Evolutionary conservation across 2,797 vertebrate species (phyloP).

Genomic region (Vultur gryphus): DNA sequence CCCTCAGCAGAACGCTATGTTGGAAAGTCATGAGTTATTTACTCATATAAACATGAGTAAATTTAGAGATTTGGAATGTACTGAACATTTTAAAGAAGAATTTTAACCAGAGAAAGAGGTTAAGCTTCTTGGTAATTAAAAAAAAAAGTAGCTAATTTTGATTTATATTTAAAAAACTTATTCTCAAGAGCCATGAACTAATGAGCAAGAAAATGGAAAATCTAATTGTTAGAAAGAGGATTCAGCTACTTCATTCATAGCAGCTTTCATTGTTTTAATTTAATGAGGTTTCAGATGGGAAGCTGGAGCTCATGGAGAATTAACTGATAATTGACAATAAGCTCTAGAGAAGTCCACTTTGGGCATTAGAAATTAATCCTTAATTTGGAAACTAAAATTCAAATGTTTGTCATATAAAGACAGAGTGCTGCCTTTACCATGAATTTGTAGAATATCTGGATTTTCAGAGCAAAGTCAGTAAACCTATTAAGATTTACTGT

Average conservation of each 20-base stretch:
- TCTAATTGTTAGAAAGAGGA: not conserved
- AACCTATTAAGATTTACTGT: not conserved
- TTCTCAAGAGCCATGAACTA: not conserved
- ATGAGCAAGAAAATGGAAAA: not conserved
- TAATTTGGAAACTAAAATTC: not conserved
- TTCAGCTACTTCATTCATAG: not conserved
- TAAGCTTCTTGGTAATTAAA: not conserved
- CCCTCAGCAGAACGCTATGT: not conserved
- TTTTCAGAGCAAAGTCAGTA: not conserved
- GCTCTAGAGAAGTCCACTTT: not conserved
- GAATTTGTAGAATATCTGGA: not conserved
- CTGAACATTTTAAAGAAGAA: not conserved
- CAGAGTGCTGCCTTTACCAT: not conserved
- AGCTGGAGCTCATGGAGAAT: not conserved
- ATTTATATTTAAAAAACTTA: not conserved
- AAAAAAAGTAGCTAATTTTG: not conserved
- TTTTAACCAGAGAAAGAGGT: not conserved
- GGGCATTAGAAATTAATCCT: not conserved
- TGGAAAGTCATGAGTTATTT: not conserved
- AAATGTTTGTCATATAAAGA: not conserved
- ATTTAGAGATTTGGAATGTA: not conserved
- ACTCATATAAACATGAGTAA: not conserved
- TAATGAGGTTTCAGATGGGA: not conserved
- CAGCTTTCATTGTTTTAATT: not conserved
- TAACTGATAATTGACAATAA: not conserved